Evolutionary conservation across 1,140 invertebrate genomes (phyloP).

Genomic region (Magallana ariakensis): DNA sequence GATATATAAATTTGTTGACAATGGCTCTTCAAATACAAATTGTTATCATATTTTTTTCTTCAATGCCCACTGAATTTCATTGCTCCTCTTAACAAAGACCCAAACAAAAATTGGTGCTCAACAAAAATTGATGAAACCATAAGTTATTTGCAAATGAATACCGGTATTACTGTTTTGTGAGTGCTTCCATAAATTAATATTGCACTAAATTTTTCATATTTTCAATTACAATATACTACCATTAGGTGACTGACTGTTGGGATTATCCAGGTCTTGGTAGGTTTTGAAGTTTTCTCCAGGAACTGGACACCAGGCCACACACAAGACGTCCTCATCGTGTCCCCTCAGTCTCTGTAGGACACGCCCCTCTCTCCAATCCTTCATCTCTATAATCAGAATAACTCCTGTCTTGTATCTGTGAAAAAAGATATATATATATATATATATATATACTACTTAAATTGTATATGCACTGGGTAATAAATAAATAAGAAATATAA

Average conservation of each 20-base stretch:
- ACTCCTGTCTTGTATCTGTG: slow-evolving; percentile 59
- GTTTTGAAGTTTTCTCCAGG: slow-evolving; percentile 65
- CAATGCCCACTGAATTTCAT: too few species aligned
- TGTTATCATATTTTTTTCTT: too few species aligned
- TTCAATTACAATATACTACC: background rate
- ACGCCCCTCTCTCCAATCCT: slow-evolving; percentile 77
- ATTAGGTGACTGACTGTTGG: background rate
- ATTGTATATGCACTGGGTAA: background rate
- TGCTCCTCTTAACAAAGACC: too few species aligned
- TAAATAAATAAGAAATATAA: background rate
- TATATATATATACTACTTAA: background rate
- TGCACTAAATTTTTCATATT: too few species aligned
- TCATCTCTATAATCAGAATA: slow-evolving; percentile 61
- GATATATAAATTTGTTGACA: too few species aligned
- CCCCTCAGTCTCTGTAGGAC: slow-evolving; percentile 85
- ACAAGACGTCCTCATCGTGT: slow-evolving; percentile 86
- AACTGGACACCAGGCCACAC: slow-evolving; percentile 87
- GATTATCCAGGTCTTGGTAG: slow-evolving; percentile 52
- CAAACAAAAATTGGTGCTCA: too few species aligned
- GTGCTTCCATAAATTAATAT: too few species aligned
- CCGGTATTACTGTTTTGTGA: too few species aligned
- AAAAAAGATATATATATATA: background rate
- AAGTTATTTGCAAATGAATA: too few species aligned
- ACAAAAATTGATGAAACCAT: too few species aligned
- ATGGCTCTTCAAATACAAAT: too few species aligned